Base-by-base conservation (phyloP, 2,888 invertebrate species). In the Magallana nippona region DNA sequence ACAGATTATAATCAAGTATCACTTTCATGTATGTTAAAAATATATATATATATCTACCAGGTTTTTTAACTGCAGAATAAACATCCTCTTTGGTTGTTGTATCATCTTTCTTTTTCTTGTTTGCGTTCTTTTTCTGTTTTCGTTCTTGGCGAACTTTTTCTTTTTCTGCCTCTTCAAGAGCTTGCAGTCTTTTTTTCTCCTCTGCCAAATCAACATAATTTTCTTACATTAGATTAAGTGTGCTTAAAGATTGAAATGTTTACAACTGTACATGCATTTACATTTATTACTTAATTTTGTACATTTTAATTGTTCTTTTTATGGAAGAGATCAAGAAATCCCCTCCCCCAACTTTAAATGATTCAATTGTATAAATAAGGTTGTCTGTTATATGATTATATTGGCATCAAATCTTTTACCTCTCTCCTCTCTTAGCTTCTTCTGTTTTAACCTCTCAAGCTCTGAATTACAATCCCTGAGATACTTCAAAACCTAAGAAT, bases 361-460 rank as follows among this genome's bases (percentile, higher is more conserved):
- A 3, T 44, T 44, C 44, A 44, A 5, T 44, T 44, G 8, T 44
- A 5, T 44, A 44, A 44, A 44, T 8, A 44, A 44, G 44, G 8
- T 44, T 5, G 44, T 44, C 44, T 8, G 44, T 44, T 44, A 44
- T 44, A 0, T 44, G 44, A 8, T 44, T 44, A 44, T 44, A 44
- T 44, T 8, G 44, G 8, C 44, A 3, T 44, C 3, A n/a, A 19
- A 60, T 60, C 19, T 10, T 10, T 78, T 83, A 91, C 91, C 90
- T 89, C 88, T 87, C 58, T 89, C 86, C 78, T 84, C 88, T 32
- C 89, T 86, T 83, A 89, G 71, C 60, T 90, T 87, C 57, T 86
- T 85, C 83, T 91, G 90, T 83, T 87, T 86, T 77, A 89, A 87
- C 78, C 90, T 86, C 77, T 91, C 90, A 55, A 78, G 78, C n/a